Evolutionary conservation across 2,113 vertebrate species (phyloP).

Genomic region (Charina bottae): DNA sequence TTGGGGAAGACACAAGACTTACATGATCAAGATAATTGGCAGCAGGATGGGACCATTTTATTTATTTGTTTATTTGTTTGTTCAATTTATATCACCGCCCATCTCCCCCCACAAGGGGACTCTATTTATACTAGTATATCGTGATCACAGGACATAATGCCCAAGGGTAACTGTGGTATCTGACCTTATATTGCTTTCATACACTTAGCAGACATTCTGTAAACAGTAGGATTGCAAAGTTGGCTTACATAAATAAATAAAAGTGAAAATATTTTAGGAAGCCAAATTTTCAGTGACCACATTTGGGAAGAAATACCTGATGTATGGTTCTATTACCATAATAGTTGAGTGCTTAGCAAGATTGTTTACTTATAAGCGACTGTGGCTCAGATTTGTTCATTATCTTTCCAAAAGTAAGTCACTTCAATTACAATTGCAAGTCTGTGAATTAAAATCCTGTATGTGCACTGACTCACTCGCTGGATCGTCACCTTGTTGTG

Average conservation of each 20-base stretch:
- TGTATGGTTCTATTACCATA: not conserved
- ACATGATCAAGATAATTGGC: not conserved
- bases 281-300: not conserved
- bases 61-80: too few relatives aligned
- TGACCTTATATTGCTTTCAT: not conserved
- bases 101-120: too few relatives aligned
- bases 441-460: not conserved
- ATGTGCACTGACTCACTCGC: not conserved
- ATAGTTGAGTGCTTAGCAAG: not conserved
- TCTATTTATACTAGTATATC: not conserved
- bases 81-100: too few relatives aligned
- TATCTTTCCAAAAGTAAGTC: not conserved
- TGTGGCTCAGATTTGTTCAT: not conserved
- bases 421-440: not conserved
- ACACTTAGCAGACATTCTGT: not conserved
- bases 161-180: not conserved
- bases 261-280: not conserved
- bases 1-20: not conserved
- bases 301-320: not conserved
- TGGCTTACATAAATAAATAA: not conserved
- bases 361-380: not conserved
- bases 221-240: not conserved
- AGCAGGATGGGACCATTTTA: not conserved
- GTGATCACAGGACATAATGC: not conserved
- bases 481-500: too few relatives aligned